Evolutionary conservation across 2,888 invertebrate genomes (phyloP), one percentile per base, ranked within the genome.

Genomic region (Lepidochrysops patricia): DNA sequence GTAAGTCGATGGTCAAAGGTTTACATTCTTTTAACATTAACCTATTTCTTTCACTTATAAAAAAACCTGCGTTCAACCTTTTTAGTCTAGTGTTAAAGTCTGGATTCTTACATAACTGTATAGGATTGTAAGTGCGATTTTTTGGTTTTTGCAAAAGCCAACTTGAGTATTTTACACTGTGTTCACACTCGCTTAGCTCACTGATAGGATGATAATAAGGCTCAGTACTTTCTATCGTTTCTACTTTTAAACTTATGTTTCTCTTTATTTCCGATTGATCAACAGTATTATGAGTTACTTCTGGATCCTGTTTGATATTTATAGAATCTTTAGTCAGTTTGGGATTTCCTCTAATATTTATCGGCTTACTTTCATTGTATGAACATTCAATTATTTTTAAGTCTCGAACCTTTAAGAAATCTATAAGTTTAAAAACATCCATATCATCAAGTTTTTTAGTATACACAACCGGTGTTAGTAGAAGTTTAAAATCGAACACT

Each of bases 31-130:
- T 82, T 1, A 86, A 69, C 1, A 80, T 69, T 26, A 62, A 63
- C n/a, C 81, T 71, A 64, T 88, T 88, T 15, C 79, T 73, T 13
- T 71, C 69, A 0, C 72, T 77, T 64, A 72, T 77, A 37, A 82
- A 76, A 65, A 89, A 89, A 1, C 84, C 79, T 3, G 73, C 72
- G 0, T 75, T 76, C 43, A 89, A 66, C 58, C 86, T 71, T 68
- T 81, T 85, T 6, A 89, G 67, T 29, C 81, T 71, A 3, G 83
- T 85, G 63, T 88, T 89, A 58, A 88, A 89, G 67, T 89, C 88
- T 0, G 88, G 88, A 70, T 89, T 89, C 69, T 85, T 87, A 62
- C 85, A 84, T 3, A 89, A 59, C 34, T 79, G 72, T 68, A 84
- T 79, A 0, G 82, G 80, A 65, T 81, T 77, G 56, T 88, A 88